Evolutionary conservation across 2,113 vertebrate genomes (phyloP), one percentile per base, ranked within the genome.

Genomic region (Malurus cyaneus): DNA sequence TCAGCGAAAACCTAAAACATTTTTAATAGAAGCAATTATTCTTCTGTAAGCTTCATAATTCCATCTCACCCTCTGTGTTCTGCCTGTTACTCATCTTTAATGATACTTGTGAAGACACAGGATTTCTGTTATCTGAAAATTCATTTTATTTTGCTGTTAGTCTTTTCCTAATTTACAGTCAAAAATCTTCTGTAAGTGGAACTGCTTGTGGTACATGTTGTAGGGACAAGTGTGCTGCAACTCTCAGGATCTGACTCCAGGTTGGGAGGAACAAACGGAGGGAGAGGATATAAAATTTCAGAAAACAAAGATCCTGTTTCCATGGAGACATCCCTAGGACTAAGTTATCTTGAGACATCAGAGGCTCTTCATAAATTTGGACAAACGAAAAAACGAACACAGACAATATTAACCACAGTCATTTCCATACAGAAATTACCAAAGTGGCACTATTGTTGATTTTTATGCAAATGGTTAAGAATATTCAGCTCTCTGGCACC

Each of bases 221-320:
- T 46, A 56, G 64, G 57, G 65, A 90, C 52, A 84, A 92, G 86
- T 4, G 23, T 88, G 74, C 29, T 60, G 62, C 90, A 90, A 70
- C 56, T 74, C 89, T 56, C 41, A 70, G 84, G 57, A 59, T 67
- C n/a, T 64, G 50, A 20, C 41, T 81, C 57, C 61, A 86, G 86
- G 95, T 69, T 44, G 42, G 41, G 31, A 88, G 31, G 54, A 82
- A 96, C 32, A 86, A 84, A 80, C 18, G 3, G 76, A 67, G 46
- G 70, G 86, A 88, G 65, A 62, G 18, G 82, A 93, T 69, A 91
- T 36, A 83, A 78, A 92, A 66, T 73, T 92, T 96, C 86, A 80
- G 56, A 83, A 94, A 95, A 96, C 94, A 95, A 95, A 94, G 91
- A 94, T 89, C 84, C 50, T 54, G 96, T 96, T 96, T 96, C 96